Base-by-base conservation (phyloP, 2,888 invertebrate genomes). In the Deroplatys truncata region DNA sequence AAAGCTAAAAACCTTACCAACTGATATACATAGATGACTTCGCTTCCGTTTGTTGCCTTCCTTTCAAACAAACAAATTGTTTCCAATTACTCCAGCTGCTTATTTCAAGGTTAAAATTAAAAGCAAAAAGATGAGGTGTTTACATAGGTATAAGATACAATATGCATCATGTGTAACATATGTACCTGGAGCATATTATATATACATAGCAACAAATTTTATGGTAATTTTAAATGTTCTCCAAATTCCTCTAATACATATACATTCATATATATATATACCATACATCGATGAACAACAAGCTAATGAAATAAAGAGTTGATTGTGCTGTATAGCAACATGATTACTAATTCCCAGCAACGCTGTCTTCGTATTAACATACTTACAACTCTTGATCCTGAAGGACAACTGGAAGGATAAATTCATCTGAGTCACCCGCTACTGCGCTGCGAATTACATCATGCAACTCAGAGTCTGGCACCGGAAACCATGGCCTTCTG, bases 361-460 rank as follows among this genome's bases (percentile, higher is more conserved):
- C 20, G 25, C 20, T 43, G 43, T 43, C 43, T 43, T 43, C 43
- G 20, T 20, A 20, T 72, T 72, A 72, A 72, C 56, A 72, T 72
- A 84, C 35, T 83, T 87, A 90, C 87, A 86, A 86, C 31, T 90
- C 90, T 84, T 90, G 89, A 92, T 95, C 95, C 89, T 93, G 93
- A 91, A 95, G 93, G 90, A 95, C 94, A 92, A 95, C 93, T 91
- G 95, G 95, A 93, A 95, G 93, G 91, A 95, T 93, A 92, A 95
- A 95, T 92, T 95, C 95, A 92, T 95, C 95, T 87, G 95, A 95
- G 92, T 95, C 95, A 83, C 94, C 94, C 25, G 92, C 93, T 88
- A 93, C 92, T 35, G 95, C 94, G 92, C 94, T 93, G 91, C 94
- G 93, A 91, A 95, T 93, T 72, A 95, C 95, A 85, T 94, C 94